Conservation (phyloP, 2,888 invertebrate genomes). For the Octonoba sinensis region DNA sequence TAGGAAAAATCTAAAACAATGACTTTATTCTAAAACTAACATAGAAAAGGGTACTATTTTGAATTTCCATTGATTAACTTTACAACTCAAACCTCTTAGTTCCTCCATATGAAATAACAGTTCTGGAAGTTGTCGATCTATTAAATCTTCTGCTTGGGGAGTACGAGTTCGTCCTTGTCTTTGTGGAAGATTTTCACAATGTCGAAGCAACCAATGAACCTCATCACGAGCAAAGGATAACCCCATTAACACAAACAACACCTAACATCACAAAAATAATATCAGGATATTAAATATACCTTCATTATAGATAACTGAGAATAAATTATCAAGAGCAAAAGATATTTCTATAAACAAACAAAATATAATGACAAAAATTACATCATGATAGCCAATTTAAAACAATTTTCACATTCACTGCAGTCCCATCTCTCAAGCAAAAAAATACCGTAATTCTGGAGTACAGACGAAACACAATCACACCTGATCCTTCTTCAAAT, state of each 20-base stretch:
- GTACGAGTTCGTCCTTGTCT: constrained; percentile 82
- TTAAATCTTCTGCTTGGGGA: constrained; percentile 82
- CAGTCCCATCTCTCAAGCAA: no score
- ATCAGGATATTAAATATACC: constrained; percentile 10
- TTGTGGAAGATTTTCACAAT: constrained; percentile 93
- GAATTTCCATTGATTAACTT: neutral
- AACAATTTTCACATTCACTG: no score
- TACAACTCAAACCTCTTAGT: constrained; percentile 78
- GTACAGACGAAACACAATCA: no score
- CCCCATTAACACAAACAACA: constrained; percentile 95
- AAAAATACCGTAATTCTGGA: no score
- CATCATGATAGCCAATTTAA: neutral
- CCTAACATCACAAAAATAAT: constrained; percentile 71
- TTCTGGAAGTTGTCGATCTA: constrained; percentile 95
- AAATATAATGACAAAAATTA: neutral
- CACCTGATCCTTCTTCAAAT: no score
- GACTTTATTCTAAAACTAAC: no score
- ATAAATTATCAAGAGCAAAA: neutral
- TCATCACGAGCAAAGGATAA: constrained; percentile 96
- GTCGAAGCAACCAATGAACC: constrained; percentile 93
- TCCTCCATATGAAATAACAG: constrained; percentile 98
- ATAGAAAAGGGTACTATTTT: no score
- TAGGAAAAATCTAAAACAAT: no score
- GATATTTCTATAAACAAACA: no score
- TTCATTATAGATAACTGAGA: neutral